phyloP scores from a whole-genome alignment of 2,113 vertebrate genomes.

The Pomatorhinus ruficollis region DNA sequence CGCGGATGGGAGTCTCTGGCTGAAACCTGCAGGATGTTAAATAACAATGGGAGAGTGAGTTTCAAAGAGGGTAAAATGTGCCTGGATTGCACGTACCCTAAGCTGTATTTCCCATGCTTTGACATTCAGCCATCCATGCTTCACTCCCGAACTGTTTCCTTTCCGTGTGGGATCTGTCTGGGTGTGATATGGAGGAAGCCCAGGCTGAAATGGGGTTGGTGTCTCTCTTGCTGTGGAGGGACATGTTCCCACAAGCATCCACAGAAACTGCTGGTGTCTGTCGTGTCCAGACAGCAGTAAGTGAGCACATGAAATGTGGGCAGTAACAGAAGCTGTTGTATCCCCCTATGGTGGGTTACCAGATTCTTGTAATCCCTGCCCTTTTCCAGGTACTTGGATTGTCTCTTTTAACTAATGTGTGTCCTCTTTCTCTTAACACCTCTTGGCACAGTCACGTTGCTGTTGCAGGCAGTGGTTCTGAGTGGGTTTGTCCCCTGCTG shows the following conservation, averaged over 20 bases:
- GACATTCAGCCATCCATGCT: background rate
- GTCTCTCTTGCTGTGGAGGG: background rate
- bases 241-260: accelerated
- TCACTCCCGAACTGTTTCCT: background rate
- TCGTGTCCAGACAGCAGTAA: background rate
- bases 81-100: conserved; percentile 17
- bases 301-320: background rate
- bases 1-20: conserved; percentile 46
- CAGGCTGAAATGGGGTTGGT: background rate
- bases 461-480: background rate
- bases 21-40: conserved; percentile 54
- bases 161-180: accelerated
- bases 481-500: background rate
- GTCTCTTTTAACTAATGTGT: background rate
- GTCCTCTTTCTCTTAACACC: background rate
- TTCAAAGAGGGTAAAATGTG: conserved; percentile 23
- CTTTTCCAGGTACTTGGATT: background rate
- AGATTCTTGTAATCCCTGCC: background rate
- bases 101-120: conserved; percentile 24
- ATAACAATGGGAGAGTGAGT: conserved; percentile 52
- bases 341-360: background rate
- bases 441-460: accelerated
- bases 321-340: background rate
- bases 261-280: background rate
- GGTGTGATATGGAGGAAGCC: background rate